Evolutionary conservation across 2,888 invertebrate genomes (phyloP).

Genomic region (Bellardia pandia): DNA sequence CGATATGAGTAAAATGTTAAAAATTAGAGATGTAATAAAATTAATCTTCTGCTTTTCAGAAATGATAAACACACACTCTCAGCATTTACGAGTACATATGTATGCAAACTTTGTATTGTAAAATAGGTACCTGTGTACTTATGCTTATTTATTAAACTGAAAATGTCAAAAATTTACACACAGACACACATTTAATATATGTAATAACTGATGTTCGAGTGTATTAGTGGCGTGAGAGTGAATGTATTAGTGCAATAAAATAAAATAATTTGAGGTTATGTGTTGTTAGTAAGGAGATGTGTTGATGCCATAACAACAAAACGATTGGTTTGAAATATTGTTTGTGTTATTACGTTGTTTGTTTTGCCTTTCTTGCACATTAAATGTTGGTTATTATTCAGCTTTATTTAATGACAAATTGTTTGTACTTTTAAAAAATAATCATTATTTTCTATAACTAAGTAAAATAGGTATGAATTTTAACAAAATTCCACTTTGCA

Average conservation of each 20-base stretch:
- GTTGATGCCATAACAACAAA: slow-evolving; percentile 10
- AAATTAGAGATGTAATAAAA: neutral
- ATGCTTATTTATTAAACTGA: neutral
- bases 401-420: neutral
- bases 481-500: too few relatives aligned
- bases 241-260: slow-evolving; percentile 21
- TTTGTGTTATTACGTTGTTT: slow-evolving; percentile 17
- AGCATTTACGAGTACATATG: neutral
- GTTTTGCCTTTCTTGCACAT: neutral
- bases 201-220: neutral
- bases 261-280: slow-evolving; percentile 50
- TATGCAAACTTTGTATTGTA: neutral
- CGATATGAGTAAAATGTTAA: too few relatives aligned
- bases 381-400: neutral
- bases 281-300: slow-evolving; percentile 27
- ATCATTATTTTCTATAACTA: neutral
- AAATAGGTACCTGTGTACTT: neutral
- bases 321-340: neutral
- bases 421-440: neutral
- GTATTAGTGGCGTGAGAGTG: neutral
- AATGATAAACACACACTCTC: slow-evolving; percentile 6
- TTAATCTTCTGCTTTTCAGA: neutral
- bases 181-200: neutral
- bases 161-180: neutral
- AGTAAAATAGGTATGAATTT: neutral